phyloP scores from a whole-genome alignment of 2,888 invertebrate genomes.

The Agonopterix alstromeriana region DNA sequence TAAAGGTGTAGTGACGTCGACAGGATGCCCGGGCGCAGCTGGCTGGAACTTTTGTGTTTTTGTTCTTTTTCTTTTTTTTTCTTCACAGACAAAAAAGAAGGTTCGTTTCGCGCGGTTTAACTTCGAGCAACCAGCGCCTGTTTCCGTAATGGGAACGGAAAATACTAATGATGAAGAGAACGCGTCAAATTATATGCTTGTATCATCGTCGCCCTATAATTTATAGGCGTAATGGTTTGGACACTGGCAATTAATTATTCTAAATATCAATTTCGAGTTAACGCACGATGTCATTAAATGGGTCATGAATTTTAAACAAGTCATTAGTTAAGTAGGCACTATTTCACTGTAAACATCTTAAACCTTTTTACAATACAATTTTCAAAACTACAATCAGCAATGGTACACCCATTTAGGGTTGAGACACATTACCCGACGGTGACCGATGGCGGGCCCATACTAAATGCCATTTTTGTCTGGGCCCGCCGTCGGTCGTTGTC shows the following conservation, averaged over 20 bases:
- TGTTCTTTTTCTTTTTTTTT: slow-evolving; percentile 20
- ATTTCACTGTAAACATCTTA: too few relatives aligned
- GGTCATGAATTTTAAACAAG: too few relatives aligned
- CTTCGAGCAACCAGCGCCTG: slow-evolving; percentile 29
- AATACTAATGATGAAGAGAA: slow-evolving; percentile 65
- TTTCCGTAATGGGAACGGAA: slow-evolving; percentile 66
- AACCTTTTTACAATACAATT: too few relatives aligned
- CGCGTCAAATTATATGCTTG: slow-evolving; percentile 13
- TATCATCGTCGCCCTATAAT: neutral
- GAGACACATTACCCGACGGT: too few relatives aligned
- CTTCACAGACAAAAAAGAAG: slow-evolving; percentile 45
- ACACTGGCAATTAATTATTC: slow-evolving; percentile 34
- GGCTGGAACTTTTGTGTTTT: slow-evolving; percentile 66
- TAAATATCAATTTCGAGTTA: slow-evolving; percentile 22
- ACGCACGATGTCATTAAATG: neutral
- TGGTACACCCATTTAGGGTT: too few relatives aligned
- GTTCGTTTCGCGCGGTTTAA: slow-evolving; percentile 67
- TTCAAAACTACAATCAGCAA: too few relatives aligned
- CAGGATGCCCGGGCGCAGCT: slow-evolving; percentile 74
- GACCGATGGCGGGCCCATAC: too few relatives aligned
- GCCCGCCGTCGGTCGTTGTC: too few relatives aligned
- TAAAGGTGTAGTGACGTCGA: slow-evolving; percentile 64
- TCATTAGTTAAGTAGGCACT: too few relatives aligned
- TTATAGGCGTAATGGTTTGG: neutral
- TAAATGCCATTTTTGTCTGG: too few relatives aligned